A percentile compares a stretch with the other conserved stretches of the same genome.
phyloP scores from a whole-genome alignment of 2,797 vertebrate species.

The Anguilla pacifica region DNA sequence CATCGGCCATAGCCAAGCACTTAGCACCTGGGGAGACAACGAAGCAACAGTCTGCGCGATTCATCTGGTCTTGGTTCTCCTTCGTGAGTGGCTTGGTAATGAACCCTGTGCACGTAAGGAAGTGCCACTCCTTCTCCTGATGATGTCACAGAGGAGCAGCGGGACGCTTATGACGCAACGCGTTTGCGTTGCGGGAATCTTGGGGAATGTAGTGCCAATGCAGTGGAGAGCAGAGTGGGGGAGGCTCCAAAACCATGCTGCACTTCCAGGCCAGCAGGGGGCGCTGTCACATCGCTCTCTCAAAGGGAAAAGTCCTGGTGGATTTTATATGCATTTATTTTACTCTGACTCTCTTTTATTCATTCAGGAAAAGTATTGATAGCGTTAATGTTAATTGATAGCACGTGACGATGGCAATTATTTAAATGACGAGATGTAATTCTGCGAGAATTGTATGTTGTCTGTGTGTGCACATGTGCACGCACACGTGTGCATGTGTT shows the following conservation, averaged over 20 bases:
- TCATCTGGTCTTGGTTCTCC: not conserved
- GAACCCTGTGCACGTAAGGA: not conserved
- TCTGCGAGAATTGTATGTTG: not conserved
- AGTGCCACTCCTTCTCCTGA: not conserved
- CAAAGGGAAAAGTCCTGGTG: not conserved
- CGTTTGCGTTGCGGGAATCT: conserved; percentile 24
- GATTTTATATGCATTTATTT: not conserved
- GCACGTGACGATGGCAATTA: not conserved
- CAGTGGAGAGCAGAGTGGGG: conserved; percentile 18
- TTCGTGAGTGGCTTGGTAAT: not conserved
- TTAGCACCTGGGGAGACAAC: not conserved
- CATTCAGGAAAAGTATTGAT: not conserved
- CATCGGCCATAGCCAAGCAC: conserved; percentile 82
- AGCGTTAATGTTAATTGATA: not conserved
- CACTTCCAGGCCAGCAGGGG: not conserved
- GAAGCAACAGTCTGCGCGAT: not conserved
- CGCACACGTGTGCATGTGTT: not conserved
- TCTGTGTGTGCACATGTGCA: not conserved
- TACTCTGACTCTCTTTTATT: not conserved
- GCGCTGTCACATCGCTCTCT: not conserved
- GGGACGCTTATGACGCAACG: not conserved
- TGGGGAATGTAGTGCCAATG: conserved; percentile 55
- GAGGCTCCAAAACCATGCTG: not conserved
- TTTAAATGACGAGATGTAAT: not conserved
- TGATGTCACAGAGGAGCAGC: not conserved